Conservation (phyloP, 2,888 invertebrate species). For the Polymixis flavicincta region DNA sequence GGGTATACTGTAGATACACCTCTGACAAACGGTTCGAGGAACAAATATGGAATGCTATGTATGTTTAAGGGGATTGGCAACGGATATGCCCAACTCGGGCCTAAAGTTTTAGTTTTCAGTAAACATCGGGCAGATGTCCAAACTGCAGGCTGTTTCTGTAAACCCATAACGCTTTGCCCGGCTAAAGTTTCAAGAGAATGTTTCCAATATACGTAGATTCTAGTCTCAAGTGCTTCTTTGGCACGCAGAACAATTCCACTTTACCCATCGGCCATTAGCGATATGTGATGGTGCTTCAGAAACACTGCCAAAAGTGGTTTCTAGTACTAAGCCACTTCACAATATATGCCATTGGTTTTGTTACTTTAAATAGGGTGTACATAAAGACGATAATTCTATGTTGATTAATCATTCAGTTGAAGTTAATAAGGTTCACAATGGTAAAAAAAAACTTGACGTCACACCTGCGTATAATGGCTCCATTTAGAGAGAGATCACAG, state of each 20-base stretch:
- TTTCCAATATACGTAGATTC: slow-evolving; percentile 10
- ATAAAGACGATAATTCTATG: slow-evolving; percentile 1
- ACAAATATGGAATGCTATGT: too few relatives aligned
- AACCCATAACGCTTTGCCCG: slow-evolving; percentile 21
- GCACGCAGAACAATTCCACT: slow-evolving; percentile 22
- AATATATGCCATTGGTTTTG: slow-evolving; percentile 4
- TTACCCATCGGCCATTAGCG: slow-evolving; percentile 8
- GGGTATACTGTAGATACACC: too few relatives aligned
- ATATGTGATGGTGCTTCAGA: not conserved
- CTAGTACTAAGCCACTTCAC: not conserved
- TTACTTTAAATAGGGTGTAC: slow-evolving; percentile 7
- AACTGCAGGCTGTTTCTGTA: slow-evolving; percentile 1
- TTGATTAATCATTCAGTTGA: slow-evolving; percentile 25
- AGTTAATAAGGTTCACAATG: slow-evolving; percentile 22
- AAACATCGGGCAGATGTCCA: slow-evolving; percentile 16
- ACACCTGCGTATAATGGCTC: slow-evolving; percentile 25
- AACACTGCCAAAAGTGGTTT: slow-evolving; percentile 29
- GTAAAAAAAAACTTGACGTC: slow-evolving; percentile 41
- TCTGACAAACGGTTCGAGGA: too few relatives aligned
- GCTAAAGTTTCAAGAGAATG: slow-evolving; percentile 9
- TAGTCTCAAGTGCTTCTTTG: slow-evolving; percentile 40
- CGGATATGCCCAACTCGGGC: not conserved
- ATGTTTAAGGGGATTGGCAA: not conserved
- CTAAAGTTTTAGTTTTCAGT: not conserved
- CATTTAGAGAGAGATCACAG: slow-evolving; percentile 17